Evolutionary conservation across 1,140 invertebrate species (phyloP), one percentile per base, ranked within the genome.

Genomic region (Proales similis): DNA sequence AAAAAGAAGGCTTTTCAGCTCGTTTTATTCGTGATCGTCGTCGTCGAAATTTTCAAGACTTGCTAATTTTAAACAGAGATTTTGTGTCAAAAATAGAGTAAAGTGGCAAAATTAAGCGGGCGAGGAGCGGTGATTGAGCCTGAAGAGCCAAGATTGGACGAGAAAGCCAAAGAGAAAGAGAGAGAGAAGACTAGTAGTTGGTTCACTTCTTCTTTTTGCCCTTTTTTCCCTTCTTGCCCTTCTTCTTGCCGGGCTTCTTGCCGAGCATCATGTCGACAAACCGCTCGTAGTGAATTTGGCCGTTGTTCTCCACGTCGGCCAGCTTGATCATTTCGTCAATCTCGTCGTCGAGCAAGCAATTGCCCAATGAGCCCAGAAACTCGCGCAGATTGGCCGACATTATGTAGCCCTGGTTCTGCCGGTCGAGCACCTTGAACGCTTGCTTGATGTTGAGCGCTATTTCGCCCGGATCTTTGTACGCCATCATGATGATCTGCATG

Each of bases 231-330:
- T 57, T 57, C 30, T 57, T 57, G 22, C 36, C 36, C 4, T 42
- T 42, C 45, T 57, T 57, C 22, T 57, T 57, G 27, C 45, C 51
- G n/a, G 51, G 51, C 19, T 24, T 57, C 14, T 30, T 26, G 32
- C 45, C 45, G 33, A 42, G 42, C 51, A 57, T 57, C 51, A 57
- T 39, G 11, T 57, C 51, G 20, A 57, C 51, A 57, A 57, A 57
- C 14, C 45, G 38, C 30, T 57, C 51, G 19, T 57, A 57, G 4
- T 42, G 19, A 26, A 57, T 57, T 57, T 57, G 51, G 19, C 51
- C 51, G 32, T 57, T 57, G n/a, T 24, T 39, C n/a, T 57, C 51
- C 3, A 30, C 20, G 30, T 57, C 51, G 12, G 51, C 51, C 20
- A 57, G 27, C 27, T 57, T 57, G 11, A 57, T 42, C 51, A 57